These are phyloP conservation scores for Egretta garzetta DNA, from an alignment of 2,113 vertebrate genomes.

Conservation along the genomic window DNA sequence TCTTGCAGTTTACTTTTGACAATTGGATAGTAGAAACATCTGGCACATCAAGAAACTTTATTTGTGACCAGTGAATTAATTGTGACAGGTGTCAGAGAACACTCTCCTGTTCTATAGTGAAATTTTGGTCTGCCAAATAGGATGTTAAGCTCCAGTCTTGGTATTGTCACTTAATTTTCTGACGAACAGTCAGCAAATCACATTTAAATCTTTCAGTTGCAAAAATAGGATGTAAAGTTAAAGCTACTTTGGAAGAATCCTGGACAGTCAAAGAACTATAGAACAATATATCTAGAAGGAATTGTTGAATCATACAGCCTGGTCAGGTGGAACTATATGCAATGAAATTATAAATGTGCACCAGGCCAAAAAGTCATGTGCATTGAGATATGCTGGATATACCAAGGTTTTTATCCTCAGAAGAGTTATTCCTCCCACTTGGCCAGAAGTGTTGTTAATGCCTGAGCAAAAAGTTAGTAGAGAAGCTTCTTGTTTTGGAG, in stretches of 20 bases:
- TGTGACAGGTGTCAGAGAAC: neutral
- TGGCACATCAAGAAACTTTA: neutral
- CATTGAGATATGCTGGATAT: neutral
- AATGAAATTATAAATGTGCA: fast-evolving
- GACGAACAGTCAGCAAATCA: neutral
- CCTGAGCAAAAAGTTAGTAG: neutral
- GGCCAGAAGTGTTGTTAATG: neutral
- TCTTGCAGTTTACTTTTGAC: neutral
- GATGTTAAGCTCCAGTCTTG: neutral
- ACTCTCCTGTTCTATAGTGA: neutral
- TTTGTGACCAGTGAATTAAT: neutral
- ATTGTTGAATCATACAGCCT: neutral
- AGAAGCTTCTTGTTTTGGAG: neutral
- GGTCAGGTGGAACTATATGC: neutral
- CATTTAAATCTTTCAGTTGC: neutral
- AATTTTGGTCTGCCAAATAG: neutral
- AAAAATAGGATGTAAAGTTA: neutral
- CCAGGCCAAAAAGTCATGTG: neutral
- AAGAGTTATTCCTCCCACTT: neutral
- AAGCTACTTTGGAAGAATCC: neutral
- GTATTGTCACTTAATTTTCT: neutral
- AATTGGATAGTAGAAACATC: neutral
- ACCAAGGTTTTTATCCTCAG: neutral
- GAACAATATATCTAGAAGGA: neutral
- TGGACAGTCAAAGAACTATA: neutral